These are phyloP conservation scores for Machimus rusticus DNA, from an alignment of 2,888 invertebrate species.

Conservation along the genomic window DNA sequence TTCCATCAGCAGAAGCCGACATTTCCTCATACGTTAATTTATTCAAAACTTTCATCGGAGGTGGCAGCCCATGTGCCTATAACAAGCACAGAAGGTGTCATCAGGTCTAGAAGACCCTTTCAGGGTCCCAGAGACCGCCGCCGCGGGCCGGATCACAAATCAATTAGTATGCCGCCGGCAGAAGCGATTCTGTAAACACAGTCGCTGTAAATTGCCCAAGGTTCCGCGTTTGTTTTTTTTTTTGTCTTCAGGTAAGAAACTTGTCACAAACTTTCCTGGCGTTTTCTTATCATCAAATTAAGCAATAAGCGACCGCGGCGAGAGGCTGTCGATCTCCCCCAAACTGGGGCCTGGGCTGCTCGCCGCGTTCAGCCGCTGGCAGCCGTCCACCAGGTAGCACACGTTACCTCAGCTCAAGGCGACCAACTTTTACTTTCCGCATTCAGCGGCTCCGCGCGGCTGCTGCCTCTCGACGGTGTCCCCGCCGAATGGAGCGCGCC, in stretches of 20 bases:
- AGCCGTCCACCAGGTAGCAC: background rate
- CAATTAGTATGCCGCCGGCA: background rate
- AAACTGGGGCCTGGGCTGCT: background rate
- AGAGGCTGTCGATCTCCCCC: background rate
- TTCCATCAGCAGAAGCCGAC: background rate
- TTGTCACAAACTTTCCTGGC: background rate
- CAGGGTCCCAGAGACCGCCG: background rate
- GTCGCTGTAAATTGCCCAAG: background rate
- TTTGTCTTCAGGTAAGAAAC: background rate
- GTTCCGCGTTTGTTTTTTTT: background rate
- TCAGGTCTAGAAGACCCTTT: background rate
- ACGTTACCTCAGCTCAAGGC: constrained; percentile 4
- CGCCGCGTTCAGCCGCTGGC: background rate
- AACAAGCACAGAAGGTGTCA: background rate
- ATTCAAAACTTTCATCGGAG: background rate
- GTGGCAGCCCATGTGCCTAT: background rate
- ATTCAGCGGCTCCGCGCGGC: constrained; percentile 3
- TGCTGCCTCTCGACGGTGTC: background rate
- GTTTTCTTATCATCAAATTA: background rate
- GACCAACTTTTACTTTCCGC: constrained; percentile 42
- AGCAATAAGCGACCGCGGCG: background rate
- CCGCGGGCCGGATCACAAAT: background rate
- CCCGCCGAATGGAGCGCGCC: background rate
- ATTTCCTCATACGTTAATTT: background rate
- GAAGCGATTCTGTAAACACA: background rate